Evolutionary conservation across 2,888 invertebrate species (phyloP), one percentile per base, ranked within the genome.

Genomic region (Drepanosiphum platanoidis): DNA sequence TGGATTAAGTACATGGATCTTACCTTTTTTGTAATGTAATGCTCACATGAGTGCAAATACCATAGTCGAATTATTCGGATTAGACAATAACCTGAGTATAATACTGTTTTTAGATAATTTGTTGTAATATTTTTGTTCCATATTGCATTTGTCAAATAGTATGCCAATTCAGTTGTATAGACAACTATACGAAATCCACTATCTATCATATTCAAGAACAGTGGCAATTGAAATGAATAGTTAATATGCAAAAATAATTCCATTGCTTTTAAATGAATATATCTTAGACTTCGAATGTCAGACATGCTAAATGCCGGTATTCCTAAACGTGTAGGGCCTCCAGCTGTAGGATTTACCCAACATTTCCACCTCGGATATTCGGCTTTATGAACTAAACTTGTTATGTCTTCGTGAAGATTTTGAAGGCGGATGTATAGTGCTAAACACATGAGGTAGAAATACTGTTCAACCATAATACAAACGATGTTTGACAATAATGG

Each of bases 401-500:
- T 30, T 32, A 75, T 32, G n/a, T 75, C 52, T 27, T 58, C 34
- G 58, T 75, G 52, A n/a, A 75, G 52, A 2, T 52, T 30, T 34
- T 58, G 32, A n/a, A 75, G 75, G 5, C 58, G 75, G 2, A 58
- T 18, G 34, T n/a, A 75, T 11, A 75, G n/a, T 15, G 75, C 11
- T 13, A 75, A 11, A 36, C 75, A 75, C 34, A 52, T 58, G n/a
- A 75, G 0, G 34, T 75, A 75, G 75, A 75, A 75, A 75, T 46
- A 75, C 27, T 75, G 75, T 34, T 75, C 74, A 22, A 75, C n/a
- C 75, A 75, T n/a, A 27, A 75, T 75, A 30, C 75, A 58, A n/a
- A 30, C 58, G 52, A 75, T 52, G 58, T 34, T 75, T 15, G 75
- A 58, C 3, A 75, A 36, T 1, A 58, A 34, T 13, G 34, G n/a